Percentiles rank a stretch among this genome's conserved stretches.
Evolutionary conservation across 2,888 invertebrate species (phyloP).

Genomic region (Drosophila nr. perissopoda): DNA sequence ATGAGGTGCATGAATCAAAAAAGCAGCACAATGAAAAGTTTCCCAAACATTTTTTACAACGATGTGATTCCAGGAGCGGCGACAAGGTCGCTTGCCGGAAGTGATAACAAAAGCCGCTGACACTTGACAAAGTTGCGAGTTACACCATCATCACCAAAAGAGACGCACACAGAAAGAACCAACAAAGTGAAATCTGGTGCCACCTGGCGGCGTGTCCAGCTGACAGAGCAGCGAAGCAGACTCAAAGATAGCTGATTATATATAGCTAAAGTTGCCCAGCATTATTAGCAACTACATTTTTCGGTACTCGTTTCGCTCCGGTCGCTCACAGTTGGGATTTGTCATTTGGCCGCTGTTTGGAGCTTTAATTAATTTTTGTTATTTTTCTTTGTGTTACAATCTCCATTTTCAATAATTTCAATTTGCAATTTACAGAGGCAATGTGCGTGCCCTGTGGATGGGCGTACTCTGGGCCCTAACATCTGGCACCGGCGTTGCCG

Average conservation of each 20-base stretch:
- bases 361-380: conserved; percentile 60
- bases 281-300: conserved; percentile 68
- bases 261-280: conserved; percentile 22
- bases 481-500: conserved; percentile 92
- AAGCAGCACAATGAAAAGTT: conserved; percentile 64
- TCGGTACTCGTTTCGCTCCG: conserved; percentile 22
- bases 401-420: conserved; percentile 48
- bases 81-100: conserved; percentile 67
- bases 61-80: conserved; percentile 44
- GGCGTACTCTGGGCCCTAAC: conserved; percentile 91
- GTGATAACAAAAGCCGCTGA: conserved; percentile 81
- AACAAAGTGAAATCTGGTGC: conserved; percentile 22
- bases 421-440: conserved; percentile 86
- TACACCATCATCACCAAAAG: conserved; percentile 21
- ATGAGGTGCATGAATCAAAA: conserved; percentile 74
- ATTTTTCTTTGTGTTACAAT: conserved; percentile 14
- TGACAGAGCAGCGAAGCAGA: conserved; percentile 62
- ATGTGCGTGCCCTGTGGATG: conserved; percentile 90
- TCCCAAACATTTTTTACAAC: conserved; percentile 63
- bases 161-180: conserved; percentile 7
- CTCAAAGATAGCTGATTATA: not conserved
- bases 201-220: conserved; percentile 67
- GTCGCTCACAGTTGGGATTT: conserved; percentile 52
- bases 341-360: conserved; percentile 52
- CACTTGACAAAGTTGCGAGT: conserved; percentile 80